Base-by-base conservation (phyloP, 35 echinoderm and acorn worm species). In the Ophioderma brevispina region DNA sequence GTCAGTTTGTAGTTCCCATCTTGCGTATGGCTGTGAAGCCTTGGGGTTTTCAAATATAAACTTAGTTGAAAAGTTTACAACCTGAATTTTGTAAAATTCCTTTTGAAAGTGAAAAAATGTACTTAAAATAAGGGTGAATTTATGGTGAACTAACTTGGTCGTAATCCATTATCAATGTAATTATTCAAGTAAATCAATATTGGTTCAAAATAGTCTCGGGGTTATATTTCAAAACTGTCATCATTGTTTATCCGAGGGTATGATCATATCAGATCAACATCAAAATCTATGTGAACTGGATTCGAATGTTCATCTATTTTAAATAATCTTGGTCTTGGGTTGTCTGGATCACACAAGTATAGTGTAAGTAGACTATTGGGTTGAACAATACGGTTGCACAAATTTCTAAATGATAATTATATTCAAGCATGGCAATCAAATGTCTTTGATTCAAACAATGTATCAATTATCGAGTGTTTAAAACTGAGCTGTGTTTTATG, bases 11-110 rank as follows among this genome's bases (percentile, higher is more conserved):
- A 23, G 37, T 78, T 14, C 85, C 70, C 3, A 78, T 87, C 36
- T 77, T 76, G 21, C 56, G 28, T 87, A 87, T 87, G 85, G 85
- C 28, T 77, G 32, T 76, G 63, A 87, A 77, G 64, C 78, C 28
- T 77, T 63, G 85, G 64, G 85, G 37, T 41, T 87, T 42, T 55
- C 37, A 31, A 36, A 76, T 38, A 78, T 87, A 33, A 4, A 19
- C 25, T 21, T 40, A 37, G 6, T 77, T 76, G 75, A 87, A 87
- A 37, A 35, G 8, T n/a, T 87, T 87, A 30, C 63, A 76, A 36
- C 30, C 31, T 34, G 23, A 41, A 46, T 70, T 46, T 46, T 46
- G 38, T 83, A 34, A 55, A 70, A 70, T 70, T 70, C 59, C n/a
- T 70, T 30, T 70, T 8, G 23, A 70, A 70, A 25, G 5, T 70